phyloP scores from a whole-genome alignment of 2,888 invertebrate genomes.

The Eugnorisma glareosa region DNA sequence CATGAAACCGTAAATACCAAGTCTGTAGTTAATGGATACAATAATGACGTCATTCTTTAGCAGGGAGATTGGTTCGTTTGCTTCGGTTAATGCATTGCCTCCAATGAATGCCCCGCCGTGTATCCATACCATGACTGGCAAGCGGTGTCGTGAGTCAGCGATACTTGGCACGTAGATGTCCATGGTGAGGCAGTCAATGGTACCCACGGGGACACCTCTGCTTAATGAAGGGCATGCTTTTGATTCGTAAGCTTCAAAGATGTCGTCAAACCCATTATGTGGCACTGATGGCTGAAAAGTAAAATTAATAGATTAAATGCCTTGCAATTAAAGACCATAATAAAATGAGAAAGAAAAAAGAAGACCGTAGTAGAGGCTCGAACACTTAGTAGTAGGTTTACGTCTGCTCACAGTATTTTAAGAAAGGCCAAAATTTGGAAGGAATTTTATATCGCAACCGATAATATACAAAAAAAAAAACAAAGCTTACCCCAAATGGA shows the following conservation, averaged over 20 bases:
- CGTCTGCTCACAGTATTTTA: too few species aligned
- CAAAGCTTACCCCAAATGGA: slow-evolving; percentile 51
- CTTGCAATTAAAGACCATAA: not conserved
- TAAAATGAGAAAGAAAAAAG: too few species aligned
- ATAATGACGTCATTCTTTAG: slow-evolving; percentile 49
- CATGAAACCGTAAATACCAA: slow-evolving; percentile 71
- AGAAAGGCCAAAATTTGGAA: too few species aligned
- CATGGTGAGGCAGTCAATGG: slow-evolving; percentile 62
- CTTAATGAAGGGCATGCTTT: slow-evolving; percentile 56
- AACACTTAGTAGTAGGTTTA: too few species aligned
- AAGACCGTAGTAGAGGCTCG: too few species aligned
- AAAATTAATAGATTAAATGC: not conserved
- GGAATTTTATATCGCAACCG: too few species aligned
- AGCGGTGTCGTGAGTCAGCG: slow-evolving; percentile 33
- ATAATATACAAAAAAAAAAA: too few species aligned
- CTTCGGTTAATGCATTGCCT: slow-evolving; percentile 10
- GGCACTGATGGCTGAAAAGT: slow-evolving; percentile 59
- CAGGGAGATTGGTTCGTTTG: slow-evolving; percentile 19
- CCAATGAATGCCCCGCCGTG: slow-evolving; percentile 42
- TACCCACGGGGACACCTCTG: slow-evolving; percentile 33
- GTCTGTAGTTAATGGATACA: slow-evolving; percentile 46
- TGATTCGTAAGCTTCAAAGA: slow-evolving; percentile 66
- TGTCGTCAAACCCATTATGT: slow-evolving; percentile 55
- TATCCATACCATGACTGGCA: slow-evolving; percentile 55
- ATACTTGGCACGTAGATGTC: slow-evolving; percentile 65